Evolutionary conservation across 2,888 invertebrate species (phyloP).

Genomic region (Apamea monoglypha): DNA sequence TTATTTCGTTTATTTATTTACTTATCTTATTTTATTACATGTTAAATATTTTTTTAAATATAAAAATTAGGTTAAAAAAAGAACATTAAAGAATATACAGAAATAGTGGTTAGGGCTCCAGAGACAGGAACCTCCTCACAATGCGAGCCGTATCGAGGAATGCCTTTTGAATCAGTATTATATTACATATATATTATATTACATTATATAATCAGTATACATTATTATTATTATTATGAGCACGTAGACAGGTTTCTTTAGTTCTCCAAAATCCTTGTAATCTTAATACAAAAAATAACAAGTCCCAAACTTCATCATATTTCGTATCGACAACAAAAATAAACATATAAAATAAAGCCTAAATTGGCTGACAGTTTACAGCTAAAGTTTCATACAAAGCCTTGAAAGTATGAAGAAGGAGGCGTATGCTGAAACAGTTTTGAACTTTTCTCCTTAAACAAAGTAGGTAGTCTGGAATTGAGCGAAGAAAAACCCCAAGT

Average conservation of each 20-base stretch:
- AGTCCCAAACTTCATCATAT: conserved; percentile 5
- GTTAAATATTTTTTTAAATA: no score
- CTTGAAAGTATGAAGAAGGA: conserved; percentile 41
- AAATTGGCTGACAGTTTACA: conserved; percentile 57
- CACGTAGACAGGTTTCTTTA: not conserved
- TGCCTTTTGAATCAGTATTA: no score
- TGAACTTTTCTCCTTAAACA: conserved; percentile 62
- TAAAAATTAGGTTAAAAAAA: no score
- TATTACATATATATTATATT: no score
- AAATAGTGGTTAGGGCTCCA: no score
- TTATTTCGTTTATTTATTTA: no score
- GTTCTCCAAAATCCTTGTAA: not conserved
- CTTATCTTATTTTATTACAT: no score
- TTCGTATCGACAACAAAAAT: conserved; percentile 33
- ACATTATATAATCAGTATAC: no score
- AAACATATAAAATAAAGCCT: conserved; percentile 34
- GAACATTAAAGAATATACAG: no score
- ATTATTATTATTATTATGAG: no score
- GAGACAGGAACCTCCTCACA: no score
- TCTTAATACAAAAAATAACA: conserved; percentile 2
- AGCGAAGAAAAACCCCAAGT: conserved; percentile 51
- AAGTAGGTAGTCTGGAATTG: conserved; percentile 48
- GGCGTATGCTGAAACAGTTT: conserved; percentile 60
- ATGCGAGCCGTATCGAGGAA: no score
- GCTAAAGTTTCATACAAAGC: conserved; percentile 48